phyloP scores from a whole-genome alignment of 2,888 invertebrate genomes.

The Serripes groenlandicus region DNA sequence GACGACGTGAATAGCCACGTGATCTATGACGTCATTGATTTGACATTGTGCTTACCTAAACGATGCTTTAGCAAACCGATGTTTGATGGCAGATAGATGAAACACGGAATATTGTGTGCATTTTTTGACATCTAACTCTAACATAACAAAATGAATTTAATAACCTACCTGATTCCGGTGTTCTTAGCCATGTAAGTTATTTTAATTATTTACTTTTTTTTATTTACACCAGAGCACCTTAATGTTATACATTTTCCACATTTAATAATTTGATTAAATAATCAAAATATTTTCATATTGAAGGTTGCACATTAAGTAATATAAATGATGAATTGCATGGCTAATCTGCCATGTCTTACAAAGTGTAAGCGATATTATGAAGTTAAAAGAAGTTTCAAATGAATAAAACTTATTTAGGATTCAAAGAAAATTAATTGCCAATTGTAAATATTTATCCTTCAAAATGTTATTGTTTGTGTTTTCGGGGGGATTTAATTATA shows the following conservation, averaged over 20 bases:
- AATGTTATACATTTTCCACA: no score
- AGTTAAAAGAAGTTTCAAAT: no score
- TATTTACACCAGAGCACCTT: no score
- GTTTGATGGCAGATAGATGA: slow-evolving; percentile 1
- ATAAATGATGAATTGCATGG: no score
- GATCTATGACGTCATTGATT: slow-evolving; percentile 2
- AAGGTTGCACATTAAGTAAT: neutral
- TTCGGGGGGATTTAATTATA: no score
- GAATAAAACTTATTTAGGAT: no score
- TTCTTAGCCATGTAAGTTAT: slow-evolving; percentile 7
- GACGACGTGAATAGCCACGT: neutral
- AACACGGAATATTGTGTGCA: neutral
- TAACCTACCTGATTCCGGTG: neutral
- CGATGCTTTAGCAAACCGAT: neutral
- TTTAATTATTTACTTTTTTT: neutral
- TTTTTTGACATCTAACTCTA: neutral
- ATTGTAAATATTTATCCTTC: no score
- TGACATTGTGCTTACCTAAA: neutral
- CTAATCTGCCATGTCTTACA: no score
- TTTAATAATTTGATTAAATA: no score
- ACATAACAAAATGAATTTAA: slow-evolving; percentile 2
- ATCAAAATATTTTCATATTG: neutral
- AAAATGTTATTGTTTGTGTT: no score
- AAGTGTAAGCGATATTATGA: no score
- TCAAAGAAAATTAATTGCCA: no score